Conservation (phyloP, 2,888 invertebrate genomes). For the Meandrusa payeni region DNA sequence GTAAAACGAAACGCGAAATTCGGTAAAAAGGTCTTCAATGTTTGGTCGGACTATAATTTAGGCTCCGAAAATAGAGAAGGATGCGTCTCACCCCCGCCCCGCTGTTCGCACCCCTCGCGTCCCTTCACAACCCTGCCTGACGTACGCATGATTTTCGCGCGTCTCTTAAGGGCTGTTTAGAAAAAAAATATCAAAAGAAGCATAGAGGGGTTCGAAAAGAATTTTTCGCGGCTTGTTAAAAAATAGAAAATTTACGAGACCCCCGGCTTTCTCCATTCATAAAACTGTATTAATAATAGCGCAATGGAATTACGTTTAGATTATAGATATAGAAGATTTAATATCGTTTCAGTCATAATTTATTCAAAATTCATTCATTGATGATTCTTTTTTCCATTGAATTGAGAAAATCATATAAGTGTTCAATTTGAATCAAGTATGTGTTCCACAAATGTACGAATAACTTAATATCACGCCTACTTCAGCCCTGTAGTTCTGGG, state of each 20-base stretch:
- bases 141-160: conserved; percentile 64
- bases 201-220: conserved; percentile 15
- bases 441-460: no score
- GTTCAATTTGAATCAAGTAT: no score
- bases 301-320: no score
- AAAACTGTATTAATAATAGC: no score
- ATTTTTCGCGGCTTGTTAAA: conserved; percentile 32
- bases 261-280: conserved; percentile 6
- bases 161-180: conserved; percentile 58
- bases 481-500: no score
- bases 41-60: conserved; percentile 76
- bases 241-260: conserved; percentile 36
- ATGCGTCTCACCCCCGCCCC: conserved; percentile 36
- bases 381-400: no score
- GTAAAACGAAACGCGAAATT: conserved; percentile 74
- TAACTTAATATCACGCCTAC: no score
- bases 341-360: no score
- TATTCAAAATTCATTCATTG: no score
- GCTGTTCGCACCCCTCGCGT: conserved; percentile 18
- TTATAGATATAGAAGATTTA: no score
- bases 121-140: conserved; percentile 42
- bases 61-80: conserved; percentile 73
- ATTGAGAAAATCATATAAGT: no score
- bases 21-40: conserved; percentile 76
- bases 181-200: conserved; percentile 48